These are phyloP conservation scores for Falcunculus frontatus DNA, from an alignment of 2,113 vertebrate genomes.

Conservation along the genomic window DNA sequence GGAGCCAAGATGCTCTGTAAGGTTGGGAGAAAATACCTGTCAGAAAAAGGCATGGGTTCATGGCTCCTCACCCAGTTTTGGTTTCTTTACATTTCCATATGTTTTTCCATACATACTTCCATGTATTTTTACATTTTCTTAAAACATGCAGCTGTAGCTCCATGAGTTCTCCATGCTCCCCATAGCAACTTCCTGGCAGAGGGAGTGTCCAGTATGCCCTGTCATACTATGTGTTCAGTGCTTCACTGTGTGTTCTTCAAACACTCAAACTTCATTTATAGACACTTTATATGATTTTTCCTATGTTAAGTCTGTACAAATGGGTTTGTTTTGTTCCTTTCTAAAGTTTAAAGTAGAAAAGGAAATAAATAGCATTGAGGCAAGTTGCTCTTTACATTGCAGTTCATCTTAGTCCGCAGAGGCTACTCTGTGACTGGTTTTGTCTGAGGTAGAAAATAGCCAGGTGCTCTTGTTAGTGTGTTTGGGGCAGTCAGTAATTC, in stretches of 20 bases:
- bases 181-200: not conserved
- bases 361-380: not conserved
- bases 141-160: not conserved
- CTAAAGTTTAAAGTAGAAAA: not conserved
- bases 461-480: not conserved
- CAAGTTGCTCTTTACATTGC: not conserved
- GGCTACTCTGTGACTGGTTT: not conserved
- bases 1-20: not conserved
- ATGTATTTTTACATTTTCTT: not conserved
- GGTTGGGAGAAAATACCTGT: not conserved
- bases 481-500: not conserved
- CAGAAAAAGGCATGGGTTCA: not conserved
- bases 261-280: not conserved
- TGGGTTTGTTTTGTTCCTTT: not conserved
- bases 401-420: not conserved
- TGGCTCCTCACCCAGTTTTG: not conserved
- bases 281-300: not conserved
- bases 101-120: not conserved
- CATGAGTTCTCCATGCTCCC: not conserved
- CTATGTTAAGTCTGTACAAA: not conserved
- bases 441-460: not conserved
- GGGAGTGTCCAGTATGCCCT: no score
- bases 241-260: not conserved
- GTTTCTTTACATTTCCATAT: not conserved
- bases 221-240: not conserved